These are phyloP conservation scores for Plemyria rubiginata DNA, from an alignment of 2,888 invertebrate species.

Conservation along the genomic window DNA sequence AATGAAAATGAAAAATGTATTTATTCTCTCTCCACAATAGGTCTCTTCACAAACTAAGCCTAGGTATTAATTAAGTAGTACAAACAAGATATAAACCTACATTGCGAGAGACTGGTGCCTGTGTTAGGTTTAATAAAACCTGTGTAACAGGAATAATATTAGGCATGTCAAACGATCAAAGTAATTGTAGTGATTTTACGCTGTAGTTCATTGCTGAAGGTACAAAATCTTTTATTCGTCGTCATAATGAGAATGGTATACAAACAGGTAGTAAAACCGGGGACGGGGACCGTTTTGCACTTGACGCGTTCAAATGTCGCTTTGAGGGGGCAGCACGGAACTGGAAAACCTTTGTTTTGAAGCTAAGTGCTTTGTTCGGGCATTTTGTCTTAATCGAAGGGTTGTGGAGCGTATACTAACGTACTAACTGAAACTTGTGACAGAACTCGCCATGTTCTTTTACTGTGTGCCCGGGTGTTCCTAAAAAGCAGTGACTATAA, in stretches of 20 bases:
- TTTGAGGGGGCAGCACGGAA: constrained; percentile 16
- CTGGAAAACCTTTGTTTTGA: constrained; percentile 36
- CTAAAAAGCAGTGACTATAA: not conserved
- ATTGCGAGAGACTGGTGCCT: no score
- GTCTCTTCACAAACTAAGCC: no score
- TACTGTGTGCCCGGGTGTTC: constrained; percentile 7
- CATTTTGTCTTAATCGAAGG: constrained; percentile 29
- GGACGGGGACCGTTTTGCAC: constrained; percentile 32
- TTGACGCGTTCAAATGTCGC: constrained; percentile 33
- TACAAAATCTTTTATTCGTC: constrained; percentile 24
- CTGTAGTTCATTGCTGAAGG: not conserved
- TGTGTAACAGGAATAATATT: no score
- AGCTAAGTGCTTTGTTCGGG: constrained; percentile 31
- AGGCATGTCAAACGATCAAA: not conserved
- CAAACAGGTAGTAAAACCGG: constrained; percentile 27
- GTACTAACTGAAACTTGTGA: constrained; percentile 27
- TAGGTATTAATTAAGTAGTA: no score
- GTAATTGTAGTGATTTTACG: not conserved
- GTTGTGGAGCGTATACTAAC: constrained; percentile 20
- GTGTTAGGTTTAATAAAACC: no score
- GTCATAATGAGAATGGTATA: constrained; percentile 24
- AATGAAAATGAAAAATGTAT: no score
- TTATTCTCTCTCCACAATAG: no score
- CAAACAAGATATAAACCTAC: no score
- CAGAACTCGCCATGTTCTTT: constrained; percentile 32